Evolutionary conservation across 2,113 vertebrate species (phyloP), one percentile per base, ranked within the genome.

Genomic region (Lethenteron camtschaticum): DNA sequence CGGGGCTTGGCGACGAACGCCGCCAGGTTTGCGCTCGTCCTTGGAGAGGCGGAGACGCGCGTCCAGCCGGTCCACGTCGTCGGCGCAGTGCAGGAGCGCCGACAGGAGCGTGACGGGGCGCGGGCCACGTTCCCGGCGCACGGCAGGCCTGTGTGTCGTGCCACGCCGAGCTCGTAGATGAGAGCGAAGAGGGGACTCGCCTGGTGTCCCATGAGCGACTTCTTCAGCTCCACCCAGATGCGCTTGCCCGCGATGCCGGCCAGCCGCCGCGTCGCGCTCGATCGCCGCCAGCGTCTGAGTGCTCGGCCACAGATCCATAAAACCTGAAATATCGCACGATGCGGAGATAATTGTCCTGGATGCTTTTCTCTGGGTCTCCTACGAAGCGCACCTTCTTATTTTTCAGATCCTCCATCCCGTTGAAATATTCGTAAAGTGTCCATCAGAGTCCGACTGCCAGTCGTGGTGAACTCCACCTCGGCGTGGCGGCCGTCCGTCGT

Each of bases 261-360:
- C 75, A 95, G 78, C 55, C 90, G 13, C 76, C 55, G 83, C 83
- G 10, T 95, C 86, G 69, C 84, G 81, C 72, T 75, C 78, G 71
- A 97, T 90, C 8, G 90, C 88, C 4, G 81, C 76, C 77, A 99
- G 70, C 0, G 89, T 94, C 16, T 77, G 86, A 75, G 12, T 78
- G 74, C 58, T 82, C 75, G 11, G 86, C 77, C 2, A 95, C 83
- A 71, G 81, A 83, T 69, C 90, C 90, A 11, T 94, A 97, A 80
- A 96, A 96, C 76, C 92, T 88, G 78, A 96, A 95, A 71, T 99
- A 99, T 56, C 94, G 82, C 56, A 99, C 75, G 77, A 96, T 95
- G 70, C 94, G 77, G 76, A 99, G 80, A 76, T 87, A 96, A 79
- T 99, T 90, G 71, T 99, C 92, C 70, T 90, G 83, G 75, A 96